phyloP scores from a whole-genome alignment of 2,888 invertebrate genomes.

The Erebia aethiops region DNA sequence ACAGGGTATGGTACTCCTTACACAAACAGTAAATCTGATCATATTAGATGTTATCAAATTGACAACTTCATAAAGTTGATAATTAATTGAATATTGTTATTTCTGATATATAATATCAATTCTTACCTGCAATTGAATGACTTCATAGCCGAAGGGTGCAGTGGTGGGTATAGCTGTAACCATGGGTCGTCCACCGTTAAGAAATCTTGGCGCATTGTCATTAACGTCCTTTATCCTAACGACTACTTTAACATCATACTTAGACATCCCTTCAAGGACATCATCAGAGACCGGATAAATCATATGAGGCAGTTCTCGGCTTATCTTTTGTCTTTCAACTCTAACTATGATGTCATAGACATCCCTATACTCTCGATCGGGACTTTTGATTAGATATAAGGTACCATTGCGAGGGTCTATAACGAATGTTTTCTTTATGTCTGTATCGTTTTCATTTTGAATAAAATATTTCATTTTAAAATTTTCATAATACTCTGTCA shows the following conservation, averaged over 20 bases:
- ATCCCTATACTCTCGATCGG: slow-evolving; percentile 88
- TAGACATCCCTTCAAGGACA: slow-evolving; percentile 86
- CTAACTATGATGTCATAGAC: slow-evolving; percentile 83
- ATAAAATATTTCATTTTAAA: slow-evolving; percentile 87
- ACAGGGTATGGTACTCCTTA: too few relatives aligned
- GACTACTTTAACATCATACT: slow-evolving; percentile 91
- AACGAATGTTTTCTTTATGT: slow-evolving; percentile 85
- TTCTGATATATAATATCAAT: not conserved
- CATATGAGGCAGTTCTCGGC: slow-evolving; percentile 88
- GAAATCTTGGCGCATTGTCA: slow-evolving; percentile 91
- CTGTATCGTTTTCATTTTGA: slow-evolving; percentile 82
- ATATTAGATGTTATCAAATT: too few relatives aligned
- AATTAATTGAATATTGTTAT: too few relatives aligned
- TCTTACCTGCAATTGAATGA: slow-evolving; percentile 87
- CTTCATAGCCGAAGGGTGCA: slow-evolving; percentile 91
- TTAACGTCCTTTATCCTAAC: slow-evolving; percentile 91
- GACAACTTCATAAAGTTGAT: too few relatives aligned
- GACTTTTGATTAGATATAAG: slow-evolving; percentile 87
- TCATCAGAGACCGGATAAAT: slow-evolving; percentile 90
- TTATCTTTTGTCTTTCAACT: slow-evolving; percentile 82
- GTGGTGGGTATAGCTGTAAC: slow-evolving; percentile 92
- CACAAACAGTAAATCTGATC: too few relatives aligned
- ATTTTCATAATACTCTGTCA: slow-evolving; percentile 86
- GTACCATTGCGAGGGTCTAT: slow-evolving; percentile 91
- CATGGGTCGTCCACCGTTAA: slow-evolving; percentile 88